Evolutionary conservation across 2,113 vertebrate species (phyloP).

Genomic region (Ceyx cyanopectus): DNA sequence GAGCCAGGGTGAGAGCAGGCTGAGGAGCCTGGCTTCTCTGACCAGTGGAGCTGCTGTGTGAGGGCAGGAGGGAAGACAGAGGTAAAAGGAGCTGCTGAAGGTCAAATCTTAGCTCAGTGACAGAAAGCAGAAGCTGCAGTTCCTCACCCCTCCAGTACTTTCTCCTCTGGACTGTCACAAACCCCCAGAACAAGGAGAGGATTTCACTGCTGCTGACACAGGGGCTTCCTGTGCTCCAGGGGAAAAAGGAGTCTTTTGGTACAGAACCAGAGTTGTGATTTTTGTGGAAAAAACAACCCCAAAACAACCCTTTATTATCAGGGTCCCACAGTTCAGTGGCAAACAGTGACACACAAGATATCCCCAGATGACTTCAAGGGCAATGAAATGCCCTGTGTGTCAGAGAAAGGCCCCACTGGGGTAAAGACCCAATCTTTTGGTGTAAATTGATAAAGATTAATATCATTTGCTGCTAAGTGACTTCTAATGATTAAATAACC

Average conservation of each 20-base stretch:
- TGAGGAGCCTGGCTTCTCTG: background rate
- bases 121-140: background rate
- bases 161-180: background rate
- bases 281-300: background rate
- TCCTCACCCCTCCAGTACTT: background rate
- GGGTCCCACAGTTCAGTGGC: background rate
- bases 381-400: background rate
- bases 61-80: background rate
- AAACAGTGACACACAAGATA: background rate
- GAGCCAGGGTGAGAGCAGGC: background rate
- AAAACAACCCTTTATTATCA: background rate
- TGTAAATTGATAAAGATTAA: background rate
- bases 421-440: background rate
- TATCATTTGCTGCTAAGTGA: conserved; percentile 35
- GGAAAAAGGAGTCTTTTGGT: background rate
- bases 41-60: rapidly evolving
- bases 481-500: conserved; percentile 47
- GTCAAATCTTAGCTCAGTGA: background rate
- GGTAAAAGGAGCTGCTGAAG: background rate
- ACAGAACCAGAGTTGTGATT: background rate
- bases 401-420: background rate
- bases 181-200: background rate
- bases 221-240: background rate
- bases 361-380: background rate
- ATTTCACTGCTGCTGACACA: conserved; percentile 24